phyloP scores from a whole-genome alignment of 2,888 invertebrate genomes.

The Apomyelois bistriatella region DNA sequence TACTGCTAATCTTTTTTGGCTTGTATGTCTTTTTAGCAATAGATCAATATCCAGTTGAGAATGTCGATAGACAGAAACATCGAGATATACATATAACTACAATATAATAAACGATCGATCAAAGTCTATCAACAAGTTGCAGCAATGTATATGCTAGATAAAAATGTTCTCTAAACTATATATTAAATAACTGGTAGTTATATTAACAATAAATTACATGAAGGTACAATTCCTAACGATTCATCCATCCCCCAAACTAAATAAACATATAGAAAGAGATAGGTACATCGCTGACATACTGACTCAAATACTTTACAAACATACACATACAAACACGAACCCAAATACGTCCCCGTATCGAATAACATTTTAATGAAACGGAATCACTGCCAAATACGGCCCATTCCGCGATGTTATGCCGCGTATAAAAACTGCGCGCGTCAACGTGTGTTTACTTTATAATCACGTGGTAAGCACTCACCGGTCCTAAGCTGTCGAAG shows the following conservation, averaged over 20 bases:
- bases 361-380: constrained; percentile 24
- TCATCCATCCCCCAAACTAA: neutral
- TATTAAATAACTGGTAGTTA: no score
- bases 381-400: constrained; percentile 23
- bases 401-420: constrained; percentile 29
- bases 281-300: constrained; percentile 7
- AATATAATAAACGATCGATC: no score
- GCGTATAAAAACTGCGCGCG: constrained; percentile 27
- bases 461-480: constrained; percentile 82
- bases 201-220: no score
- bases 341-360: neutral
- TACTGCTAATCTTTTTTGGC: no score
- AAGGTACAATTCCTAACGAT: neutral
- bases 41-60: no score
- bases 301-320: constrained; percentile 7
- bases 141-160: no score
- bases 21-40: no score
- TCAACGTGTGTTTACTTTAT: constrained; percentile 62
- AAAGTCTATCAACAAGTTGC: no score
- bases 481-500: constrained; percentile 96
- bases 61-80: no score
- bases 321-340: constrained; percentile 1
- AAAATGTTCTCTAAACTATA: no score
- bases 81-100: no score
- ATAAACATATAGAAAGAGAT: neutral